Conservation (phyloP, 30 jellyfish, hydroid and myxozoan species). For the Aurelia sp. region DNA sequence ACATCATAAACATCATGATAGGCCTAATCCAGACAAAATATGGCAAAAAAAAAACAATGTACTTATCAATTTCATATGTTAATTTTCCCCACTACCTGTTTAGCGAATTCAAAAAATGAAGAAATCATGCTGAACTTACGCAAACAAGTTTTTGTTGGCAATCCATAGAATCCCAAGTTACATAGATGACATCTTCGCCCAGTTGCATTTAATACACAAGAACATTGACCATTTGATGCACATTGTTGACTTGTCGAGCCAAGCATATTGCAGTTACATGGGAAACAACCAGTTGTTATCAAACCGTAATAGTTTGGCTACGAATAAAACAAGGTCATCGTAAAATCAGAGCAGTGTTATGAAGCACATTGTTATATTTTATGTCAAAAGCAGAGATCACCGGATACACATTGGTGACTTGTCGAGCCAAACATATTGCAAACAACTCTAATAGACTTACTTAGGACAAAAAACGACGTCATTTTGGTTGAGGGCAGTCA, state of each 20-base stretch:
- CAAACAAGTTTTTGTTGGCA: conserved; percentile 77
- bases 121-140: conserved; percentile 51
- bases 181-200: conserved; percentile 87
- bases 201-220: conserved; percentile 59
- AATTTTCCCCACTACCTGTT: neutral
- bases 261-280: conserved; percentile 84
- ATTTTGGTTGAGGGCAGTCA: no score
- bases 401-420: no score
- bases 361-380: no score
- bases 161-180: conserved; percentile 77
- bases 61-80: no score
- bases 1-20: no score
- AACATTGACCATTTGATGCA: conserved; percentile 74
- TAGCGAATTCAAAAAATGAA: conserved; percentile 1
- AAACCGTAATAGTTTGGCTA: conserved; percentile 90
- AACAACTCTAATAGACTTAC: no score
- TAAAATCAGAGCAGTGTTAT: no score
- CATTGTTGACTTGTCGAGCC: conserved; percentile 86
- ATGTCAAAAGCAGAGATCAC: no score
- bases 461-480: no score
- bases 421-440: no score
- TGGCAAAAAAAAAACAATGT: no score
- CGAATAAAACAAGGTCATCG: neutral
- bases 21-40: no score
- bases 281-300: conserved; percentile 77